Evolutionary conservation across 2,888 invertebrate species (phyloP).

Genomic region (Dryobota labecula): DNA sequence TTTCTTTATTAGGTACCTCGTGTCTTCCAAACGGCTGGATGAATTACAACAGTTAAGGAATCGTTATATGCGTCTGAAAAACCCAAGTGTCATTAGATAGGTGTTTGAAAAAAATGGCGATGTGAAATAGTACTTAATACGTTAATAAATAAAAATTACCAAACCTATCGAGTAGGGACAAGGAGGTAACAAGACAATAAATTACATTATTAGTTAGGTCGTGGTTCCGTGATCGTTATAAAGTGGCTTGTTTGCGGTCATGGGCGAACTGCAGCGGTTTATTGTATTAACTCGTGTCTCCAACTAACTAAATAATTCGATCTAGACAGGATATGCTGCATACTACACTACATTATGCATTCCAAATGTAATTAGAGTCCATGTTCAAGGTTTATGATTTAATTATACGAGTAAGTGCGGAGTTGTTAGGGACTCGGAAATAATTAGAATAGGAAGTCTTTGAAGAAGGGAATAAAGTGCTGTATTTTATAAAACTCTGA

Average conservation of each 20-base stretch:
- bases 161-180: no score
- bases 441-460: slow-evolving; percentile 17
- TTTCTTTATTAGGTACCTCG: no score
- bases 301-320: slow-evolving; percentile 60
- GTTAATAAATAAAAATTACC: no score
- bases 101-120: no score
- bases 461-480: not conserved
- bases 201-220: slow-evolving; percentile 64
- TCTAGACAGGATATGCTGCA: slow-evolving; percentile 45
- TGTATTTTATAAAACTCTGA: not conserved
- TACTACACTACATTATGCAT: slow-evolving; percentile 44
- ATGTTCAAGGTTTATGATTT: slow-evolving; percentile 43
- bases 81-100: no score
- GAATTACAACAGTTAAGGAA: no score
- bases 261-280: slow-evolving; percentile 55
- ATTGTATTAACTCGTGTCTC: slow-evolving; percentile 65
- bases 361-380: slow-evolving; percentile 44
- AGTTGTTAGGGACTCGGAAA: slow-evolving; percentile 18
- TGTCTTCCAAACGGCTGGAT: no score
- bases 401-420: slow-evolving; percentile 27
- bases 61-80: no score
- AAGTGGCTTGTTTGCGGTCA: slow-evolving; percentile 66
- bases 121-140: no score
- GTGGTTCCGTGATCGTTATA: slow-evolving; percentile 64
- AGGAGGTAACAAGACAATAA: slow-evolving; percentile 47